Evolutionary conservation across 2,113 vertebrate species (phyloP), one percentile per base, ranked within the genome.

Genomic region (Hylia prasina): DNA sequence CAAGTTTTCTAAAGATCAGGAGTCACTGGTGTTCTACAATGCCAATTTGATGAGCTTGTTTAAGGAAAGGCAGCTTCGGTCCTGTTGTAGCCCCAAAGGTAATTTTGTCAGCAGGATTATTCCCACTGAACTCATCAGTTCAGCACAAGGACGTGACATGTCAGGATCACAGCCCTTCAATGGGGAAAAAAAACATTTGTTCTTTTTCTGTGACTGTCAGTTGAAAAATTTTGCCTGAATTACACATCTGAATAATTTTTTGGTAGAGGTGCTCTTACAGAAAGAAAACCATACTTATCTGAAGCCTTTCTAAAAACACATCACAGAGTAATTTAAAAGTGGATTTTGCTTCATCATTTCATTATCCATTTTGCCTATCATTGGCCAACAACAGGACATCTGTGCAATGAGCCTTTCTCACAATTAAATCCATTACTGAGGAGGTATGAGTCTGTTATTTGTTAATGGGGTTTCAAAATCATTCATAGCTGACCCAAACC

Each of bases 371-470:
- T 95, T 95, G 33, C 50, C 65, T 86, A 56, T 35, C 37, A 45
- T 27, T 90, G 85, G 92, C 85, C 18, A 85, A 69, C 73, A 89
- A 35, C 1, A 2, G 48, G 64, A 50, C 39, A 87, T 82, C 68
- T 60, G 78, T 85, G 57, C 58, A 94, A 95, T 51, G 12, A 87
- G 24, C 64, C 73, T 94, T 92, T 94, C 64, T 81, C 84, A 73
- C 48, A 76, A 78, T 88, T 91, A 54, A 94, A 64, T 51, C 63
- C 50, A 28, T 72, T 92, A 50, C 69, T 13, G 40, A 96, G 75
- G 86, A 89, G 84, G 78, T 85, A 63, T 10, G 50, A 85, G 56
- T 86, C 44, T 93, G 51, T 88, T 94, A 76, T 28, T 96, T 95
- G 40, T 87, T 94, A 93, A 79, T 35, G 45, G 40, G 72, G 21